Evolutionary conservation across 2,113 vertebrate genomes (phyloP).

Genomic region (Synchiropus splendidus): DNA sequence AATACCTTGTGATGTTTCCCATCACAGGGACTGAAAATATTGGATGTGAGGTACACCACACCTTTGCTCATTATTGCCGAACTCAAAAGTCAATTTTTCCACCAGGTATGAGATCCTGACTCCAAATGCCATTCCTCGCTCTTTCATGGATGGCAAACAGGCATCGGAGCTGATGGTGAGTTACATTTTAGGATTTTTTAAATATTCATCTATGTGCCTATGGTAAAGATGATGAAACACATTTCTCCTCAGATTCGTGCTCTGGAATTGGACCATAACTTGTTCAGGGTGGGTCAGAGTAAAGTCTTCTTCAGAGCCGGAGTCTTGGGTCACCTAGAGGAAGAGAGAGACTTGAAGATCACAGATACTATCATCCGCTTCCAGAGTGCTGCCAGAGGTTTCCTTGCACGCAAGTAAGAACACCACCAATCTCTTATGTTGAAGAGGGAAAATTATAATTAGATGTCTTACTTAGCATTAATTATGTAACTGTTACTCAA

Average conservation of each 20-base stretch:
- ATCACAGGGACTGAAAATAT: too few relatives aligned
- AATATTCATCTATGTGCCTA: too few relatives aligned
- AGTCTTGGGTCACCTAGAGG: slow-evolving; percentile 82
- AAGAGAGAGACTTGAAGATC: slow-evolving; percentile 86
- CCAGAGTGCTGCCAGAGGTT: slow-evolving; percentile 80
- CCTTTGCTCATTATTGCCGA: too few relatives aligned
- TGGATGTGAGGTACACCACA: too few relatives aligned
- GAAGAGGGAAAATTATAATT: too few relatives aligned
- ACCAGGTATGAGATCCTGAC: slow-evolving; percentile 86
- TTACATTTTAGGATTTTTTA: neutral
- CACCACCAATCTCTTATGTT: neutral
- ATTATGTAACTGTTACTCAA: too few relatives aligned
- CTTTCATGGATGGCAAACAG: slow-evolving; percentile 91
- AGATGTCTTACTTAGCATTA: too few relatives aligned
- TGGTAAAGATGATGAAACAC: too few relatives aligned
- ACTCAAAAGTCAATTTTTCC: slow-evolving; percentile 16
- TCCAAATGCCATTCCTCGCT: slow-evolving; percentile 85
- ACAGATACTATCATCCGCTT: slow-evolving; percentile 87
- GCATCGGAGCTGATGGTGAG: slow-evolving; percentile 85
- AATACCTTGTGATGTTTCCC: too few relatives aligned
- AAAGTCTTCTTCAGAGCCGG: slow-evolving; percentile 90
- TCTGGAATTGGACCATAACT: slow-evolving; percentile 80
- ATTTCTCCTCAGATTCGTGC: slow-evolving; percentile 79
- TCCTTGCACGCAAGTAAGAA: slow-evolving; percentile 77
- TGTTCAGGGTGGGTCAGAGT: slow-evolving; percentile 85